Evolutionary conservation across 2,797 vertebrate species (phyloP).

Genomic region (Anas georgica): DNA sequence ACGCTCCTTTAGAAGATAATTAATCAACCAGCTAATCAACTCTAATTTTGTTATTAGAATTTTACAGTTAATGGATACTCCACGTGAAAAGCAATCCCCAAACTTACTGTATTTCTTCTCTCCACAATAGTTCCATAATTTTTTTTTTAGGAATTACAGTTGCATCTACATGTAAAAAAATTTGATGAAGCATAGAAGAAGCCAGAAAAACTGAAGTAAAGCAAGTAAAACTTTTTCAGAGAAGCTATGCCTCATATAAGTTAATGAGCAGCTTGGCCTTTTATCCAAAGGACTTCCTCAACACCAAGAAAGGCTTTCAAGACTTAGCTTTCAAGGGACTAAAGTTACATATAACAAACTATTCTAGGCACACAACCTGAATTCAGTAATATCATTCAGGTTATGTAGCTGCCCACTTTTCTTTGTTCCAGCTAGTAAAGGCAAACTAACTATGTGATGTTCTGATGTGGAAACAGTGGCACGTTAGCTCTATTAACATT

Average conservation of each 20-base stretch:
- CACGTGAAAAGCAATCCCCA: not conserved
- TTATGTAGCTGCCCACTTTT: not conserved
- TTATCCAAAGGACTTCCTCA: not conserved
- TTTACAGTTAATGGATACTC: slow-evolving; percentile 14
- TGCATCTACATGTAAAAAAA: not conserved
- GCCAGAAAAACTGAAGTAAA: not conserved
- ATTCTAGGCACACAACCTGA: not conserved
- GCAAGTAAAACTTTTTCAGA: not conserved
- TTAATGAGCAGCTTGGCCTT: not conserved
- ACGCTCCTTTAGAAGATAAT: not conserved
- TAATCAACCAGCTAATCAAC: slow-evolving; percentile 45
- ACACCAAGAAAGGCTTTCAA: not conserved
- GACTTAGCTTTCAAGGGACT: not conserved
- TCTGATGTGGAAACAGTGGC: not conserved
- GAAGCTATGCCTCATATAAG: not conserved
- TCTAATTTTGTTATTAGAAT: not conserved
- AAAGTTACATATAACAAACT: not conserved
- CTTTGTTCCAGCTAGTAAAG: not conserved
- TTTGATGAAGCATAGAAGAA: not conserved
- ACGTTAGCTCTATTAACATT: not conserved
- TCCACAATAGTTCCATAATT: not conserved
- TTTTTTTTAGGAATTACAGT: not conserved
- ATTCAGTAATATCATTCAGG: not conserved
- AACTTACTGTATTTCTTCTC: not conserved
- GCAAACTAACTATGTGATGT: not conserved